phyloP scores from a whole-genome alignment of 1,140 invertebrate genomes.

The Epicauta chinensis region DNA sequence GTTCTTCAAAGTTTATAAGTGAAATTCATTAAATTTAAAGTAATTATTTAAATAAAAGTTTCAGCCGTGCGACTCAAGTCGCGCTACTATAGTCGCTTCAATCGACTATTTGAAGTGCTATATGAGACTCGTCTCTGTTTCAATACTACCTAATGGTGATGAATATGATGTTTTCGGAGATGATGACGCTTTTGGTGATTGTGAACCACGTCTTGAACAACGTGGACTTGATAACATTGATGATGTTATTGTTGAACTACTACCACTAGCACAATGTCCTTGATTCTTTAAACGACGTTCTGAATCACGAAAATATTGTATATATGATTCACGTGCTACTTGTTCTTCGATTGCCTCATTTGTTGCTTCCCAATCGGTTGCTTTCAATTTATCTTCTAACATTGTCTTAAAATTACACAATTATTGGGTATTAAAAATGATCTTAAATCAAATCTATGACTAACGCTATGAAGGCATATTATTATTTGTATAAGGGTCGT shows the following conservation, averaged over 20 bases:
- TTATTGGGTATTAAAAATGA: slow-evolving; percentile 17
- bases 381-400: slow-evolving; percentile 87
- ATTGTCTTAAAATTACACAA: slow-evolving; percentile 58
- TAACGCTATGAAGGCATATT: too few relatives aligned
- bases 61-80: too few relatives aligned
- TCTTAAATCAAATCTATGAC: too few relatives aligned
- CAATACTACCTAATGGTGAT: slow-evolving; percentile 23
- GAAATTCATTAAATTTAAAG: too few relatives aligned
- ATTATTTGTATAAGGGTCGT: too few relatives aligned
- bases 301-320: slow-evolving; percentile 58
- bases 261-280: slow-evolving; percentile 32
- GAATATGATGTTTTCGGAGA: slow-evolving; percentile 33
- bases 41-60: too few relatives aligned
- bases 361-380: slow-evolving; percentile 91
- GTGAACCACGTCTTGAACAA: slow-evolving; percentile 32
- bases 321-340: slow-evolving; percentile 81
- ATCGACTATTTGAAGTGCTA: not conserved
- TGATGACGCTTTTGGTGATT: slow-evolving; percentile 34
- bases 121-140: not conserved
- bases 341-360: slow-evolving; percentile 90
- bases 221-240: slow-evolving; percentile 34
- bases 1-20: too few relatives aligned
- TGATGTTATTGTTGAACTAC: slow-evolving; percentile 41
- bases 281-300: slow-evolving; percentile 35
- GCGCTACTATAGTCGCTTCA: too few relatives aligned